Percentiles rank a stretch among this genome's conserved stretches.
phyloP scores from a whole-genome alignment of 2,113 vertebrate genomes.

The Salvator merianae region DNA sequence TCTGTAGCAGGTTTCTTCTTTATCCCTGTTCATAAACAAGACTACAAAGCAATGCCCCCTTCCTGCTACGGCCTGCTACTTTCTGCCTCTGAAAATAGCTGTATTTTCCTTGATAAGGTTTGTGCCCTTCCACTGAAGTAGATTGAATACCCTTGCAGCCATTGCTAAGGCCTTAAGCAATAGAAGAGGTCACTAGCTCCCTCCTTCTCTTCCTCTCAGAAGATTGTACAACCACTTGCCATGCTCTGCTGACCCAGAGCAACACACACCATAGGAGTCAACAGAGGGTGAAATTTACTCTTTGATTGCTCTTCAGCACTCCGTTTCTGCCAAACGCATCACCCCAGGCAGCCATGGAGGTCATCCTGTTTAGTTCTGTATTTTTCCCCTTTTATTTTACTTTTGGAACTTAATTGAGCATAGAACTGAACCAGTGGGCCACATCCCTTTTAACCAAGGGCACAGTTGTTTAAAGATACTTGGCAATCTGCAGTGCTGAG shows the following conservation, averaged over 20 bases:
- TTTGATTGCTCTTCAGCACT: neutral
- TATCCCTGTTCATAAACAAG: no score
- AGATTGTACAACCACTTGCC: neutral
- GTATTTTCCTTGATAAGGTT: neutral
- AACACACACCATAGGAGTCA: neutral
- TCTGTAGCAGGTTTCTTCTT: no score
- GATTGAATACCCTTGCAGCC: neutral
- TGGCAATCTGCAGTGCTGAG: constrained; percentile 55
- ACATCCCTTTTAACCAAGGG: constrained; percentile 51
- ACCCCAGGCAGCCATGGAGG: constrained; percentile 12
- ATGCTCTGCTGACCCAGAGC: neutral
- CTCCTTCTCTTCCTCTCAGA: neutral
- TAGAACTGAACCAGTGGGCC: constrained; percentile 54
- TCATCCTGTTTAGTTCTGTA: neutral
- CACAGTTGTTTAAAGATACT: constrained; percentile 58
- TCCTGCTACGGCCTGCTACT: no score
- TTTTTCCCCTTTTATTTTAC: constrained; percentile 19
- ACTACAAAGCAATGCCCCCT: no score
- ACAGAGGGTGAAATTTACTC: neutral
- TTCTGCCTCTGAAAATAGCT: no score
- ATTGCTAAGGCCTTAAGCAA: neutral
- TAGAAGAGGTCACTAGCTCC: neutral
- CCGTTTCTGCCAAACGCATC: constrained; percentile 36
- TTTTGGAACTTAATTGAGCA: constrained; percentile 61
- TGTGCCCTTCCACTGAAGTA: neutral